Conservation (phyloP, 2,113 vertebrate species). For the Mormoops blainvillei region DNA sequence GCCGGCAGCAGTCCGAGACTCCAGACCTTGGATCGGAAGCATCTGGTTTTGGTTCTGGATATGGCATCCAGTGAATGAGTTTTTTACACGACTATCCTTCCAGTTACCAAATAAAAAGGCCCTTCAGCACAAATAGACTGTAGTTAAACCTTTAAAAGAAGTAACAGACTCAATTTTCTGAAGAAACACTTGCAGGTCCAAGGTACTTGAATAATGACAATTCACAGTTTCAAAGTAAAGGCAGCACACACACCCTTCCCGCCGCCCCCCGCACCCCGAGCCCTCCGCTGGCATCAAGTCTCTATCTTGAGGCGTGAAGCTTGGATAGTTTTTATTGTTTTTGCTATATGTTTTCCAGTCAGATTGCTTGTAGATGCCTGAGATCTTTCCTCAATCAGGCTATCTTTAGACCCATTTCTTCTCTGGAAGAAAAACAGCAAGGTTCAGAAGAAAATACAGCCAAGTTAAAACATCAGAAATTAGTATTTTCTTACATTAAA, state of each 20-base stretch:
- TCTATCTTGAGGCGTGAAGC: conserved; percentile 82
- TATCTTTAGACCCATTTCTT: conserved; percentile 86
- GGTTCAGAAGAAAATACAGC: neutral
- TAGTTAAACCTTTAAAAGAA: conserved; percentile 25
- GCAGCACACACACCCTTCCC: neutral
- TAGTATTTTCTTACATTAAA: neutral
- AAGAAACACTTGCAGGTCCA: conserved; percentile 2
- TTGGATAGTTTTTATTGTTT: conserved; percentile 83
- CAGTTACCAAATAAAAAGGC: conserved; percentile 15
- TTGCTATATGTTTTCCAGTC: conserved; percentile 79
- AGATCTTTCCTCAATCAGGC: conserved; percentile 81
- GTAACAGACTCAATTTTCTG: neutral
- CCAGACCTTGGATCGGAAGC: neutral
- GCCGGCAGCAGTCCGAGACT: conserved; percentile 21
- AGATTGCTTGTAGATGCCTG: conserved; percentile 69
- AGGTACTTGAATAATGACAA: neutral
- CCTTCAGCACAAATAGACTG: conserved; percentile 19
- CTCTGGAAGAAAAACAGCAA: conserved; percentile 76
- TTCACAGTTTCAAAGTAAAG: conserved; percentile 65
- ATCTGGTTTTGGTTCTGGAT: neutral
- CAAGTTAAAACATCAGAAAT: neutral
- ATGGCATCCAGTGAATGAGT: neutral
- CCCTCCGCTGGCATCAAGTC: conserved; percentile 75
- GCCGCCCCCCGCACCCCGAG: neutral
- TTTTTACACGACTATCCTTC: neutral